A percentile compares a stretch with the other conserved stretches of the same genome.
These are phyloP conservation scores for Oxyteleia sp. DNA, from an alignment of 2,888 invertebrate genomes.

Conservation along the genomic window DNA sequence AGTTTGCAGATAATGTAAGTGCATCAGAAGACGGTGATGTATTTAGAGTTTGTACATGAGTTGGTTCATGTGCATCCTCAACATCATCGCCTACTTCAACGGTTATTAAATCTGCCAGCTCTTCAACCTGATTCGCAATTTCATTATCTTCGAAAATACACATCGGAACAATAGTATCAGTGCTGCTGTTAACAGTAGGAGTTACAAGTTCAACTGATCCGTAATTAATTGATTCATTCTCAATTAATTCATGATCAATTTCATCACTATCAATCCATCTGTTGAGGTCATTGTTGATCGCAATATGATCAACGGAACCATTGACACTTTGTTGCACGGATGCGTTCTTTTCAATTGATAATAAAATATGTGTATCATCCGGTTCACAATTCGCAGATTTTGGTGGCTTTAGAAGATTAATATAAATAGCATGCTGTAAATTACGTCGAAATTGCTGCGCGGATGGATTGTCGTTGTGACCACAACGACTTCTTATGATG, in stretches of 20 bases:
- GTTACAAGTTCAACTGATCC: neutral
- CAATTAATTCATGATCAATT: neutral
- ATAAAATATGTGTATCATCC: conserved; percentile 42
- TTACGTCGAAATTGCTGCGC: conserved; percentile 67
- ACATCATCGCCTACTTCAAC: no score
- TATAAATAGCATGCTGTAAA: conserved; percentile 62
- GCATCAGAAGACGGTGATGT: no score
- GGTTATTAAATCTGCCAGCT: no score
- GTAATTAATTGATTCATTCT: neutral
- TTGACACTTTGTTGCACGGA: no score
- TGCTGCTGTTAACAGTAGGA: neutral
- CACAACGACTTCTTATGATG: conserved; percentile 51
- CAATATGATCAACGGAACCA: neutral
- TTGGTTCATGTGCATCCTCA: no score
- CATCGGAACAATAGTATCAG: no score
- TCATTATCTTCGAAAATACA: no score
- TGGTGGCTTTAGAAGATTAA: conserved; percentile 51
- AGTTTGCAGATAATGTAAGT: no score
- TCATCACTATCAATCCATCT: neutral
- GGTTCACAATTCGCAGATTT: conserved; percentile 61
- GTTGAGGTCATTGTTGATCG: neutral
- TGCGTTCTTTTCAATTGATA: conserved; percentile 22
- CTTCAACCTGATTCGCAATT: no score
- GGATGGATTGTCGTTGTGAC: conserved; percentile 63
- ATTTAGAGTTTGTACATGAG: no score